Conservation (phyloP, 2,113 vertebrate genomes). For the Elanus axillaris region DNA sequence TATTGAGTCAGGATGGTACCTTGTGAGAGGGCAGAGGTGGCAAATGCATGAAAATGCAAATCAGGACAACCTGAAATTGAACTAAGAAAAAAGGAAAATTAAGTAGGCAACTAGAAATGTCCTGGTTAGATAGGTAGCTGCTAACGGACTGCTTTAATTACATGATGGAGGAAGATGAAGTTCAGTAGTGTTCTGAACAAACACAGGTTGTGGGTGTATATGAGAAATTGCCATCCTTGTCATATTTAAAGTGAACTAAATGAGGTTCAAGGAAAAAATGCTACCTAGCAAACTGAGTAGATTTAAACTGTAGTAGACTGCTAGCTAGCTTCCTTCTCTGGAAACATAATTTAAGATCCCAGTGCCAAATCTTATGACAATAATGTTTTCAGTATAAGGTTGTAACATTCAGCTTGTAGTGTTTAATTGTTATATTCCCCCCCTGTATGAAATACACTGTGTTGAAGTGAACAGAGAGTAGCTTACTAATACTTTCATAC, state of each 20-base stretch:
- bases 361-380: fast-evolving
- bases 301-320: background rate
- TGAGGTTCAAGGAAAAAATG: background rate
- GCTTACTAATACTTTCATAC: background rate
- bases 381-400: background rate
- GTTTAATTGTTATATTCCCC: background rate
- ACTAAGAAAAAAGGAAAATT: background rate
- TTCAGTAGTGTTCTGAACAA: background rate
- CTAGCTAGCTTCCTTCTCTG: background rate
- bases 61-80: background rate
- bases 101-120: background rate
- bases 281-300: background rate
- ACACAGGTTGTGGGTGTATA: background rate
- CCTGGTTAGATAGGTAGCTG: background rate
- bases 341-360: background rate
- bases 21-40: background rate
- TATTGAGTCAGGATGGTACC: background rate
- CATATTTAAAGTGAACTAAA: background rate
- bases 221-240: background rate
- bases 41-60: background rate
- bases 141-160: background rate
- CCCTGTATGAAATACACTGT: background rate
- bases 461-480: background rate
- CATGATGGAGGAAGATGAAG: background rate
- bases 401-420: background rate